Percentiles rank a stretch among this genome's conserved stretches.
Conservation (phyloP, 2,888 invertebrate genomes). For the Caenorhabditis afra region DNA sequence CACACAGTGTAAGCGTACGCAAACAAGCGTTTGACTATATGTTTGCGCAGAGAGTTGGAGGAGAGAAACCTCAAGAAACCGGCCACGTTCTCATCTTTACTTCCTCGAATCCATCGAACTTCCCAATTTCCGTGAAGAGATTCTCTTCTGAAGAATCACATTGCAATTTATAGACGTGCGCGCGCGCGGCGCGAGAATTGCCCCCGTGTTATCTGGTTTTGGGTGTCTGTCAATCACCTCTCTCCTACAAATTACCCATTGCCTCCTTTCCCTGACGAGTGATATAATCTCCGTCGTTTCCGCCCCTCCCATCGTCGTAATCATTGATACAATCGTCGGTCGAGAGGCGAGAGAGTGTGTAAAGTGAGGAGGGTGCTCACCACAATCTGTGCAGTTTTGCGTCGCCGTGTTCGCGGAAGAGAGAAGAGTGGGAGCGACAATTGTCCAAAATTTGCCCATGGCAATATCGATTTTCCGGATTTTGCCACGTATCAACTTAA, state of each 20-base stretch:
- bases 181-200: too few species aligned
- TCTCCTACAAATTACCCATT: not conserved
- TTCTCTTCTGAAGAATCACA: too few species aligned
- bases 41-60: not conserved
- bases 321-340: not conserved
- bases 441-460: conserved; percentile 37
- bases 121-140: not conserved
- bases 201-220: too few species aligned
- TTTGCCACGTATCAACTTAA: conserved; percentile 3
- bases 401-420: conserved; percentile 47
- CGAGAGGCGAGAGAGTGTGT: conserved; percentile 14
- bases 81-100: not conserved
- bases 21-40: conserved; percentile 5
- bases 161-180: too few species aligned
- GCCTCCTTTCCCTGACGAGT: too few species aligned
- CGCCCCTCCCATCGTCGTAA: not conserved
- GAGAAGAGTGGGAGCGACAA: conserved; percentile 57
- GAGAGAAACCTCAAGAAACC: too few species aligned
- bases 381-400: conserved; percentile 17
- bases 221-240: not conserved
- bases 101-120: not conserved
- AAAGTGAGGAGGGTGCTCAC: conserved; percentile 5
- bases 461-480: conserved; percentile 25
- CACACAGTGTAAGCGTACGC: too few species aligned
- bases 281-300: conserved; percentile 9